Evolutionary conservation across 92 coral and sea anemone species (phyloP), one percentile per base, ranked within the genome.

Genomic region (Anthopleura xanthogrammica): DNA sequence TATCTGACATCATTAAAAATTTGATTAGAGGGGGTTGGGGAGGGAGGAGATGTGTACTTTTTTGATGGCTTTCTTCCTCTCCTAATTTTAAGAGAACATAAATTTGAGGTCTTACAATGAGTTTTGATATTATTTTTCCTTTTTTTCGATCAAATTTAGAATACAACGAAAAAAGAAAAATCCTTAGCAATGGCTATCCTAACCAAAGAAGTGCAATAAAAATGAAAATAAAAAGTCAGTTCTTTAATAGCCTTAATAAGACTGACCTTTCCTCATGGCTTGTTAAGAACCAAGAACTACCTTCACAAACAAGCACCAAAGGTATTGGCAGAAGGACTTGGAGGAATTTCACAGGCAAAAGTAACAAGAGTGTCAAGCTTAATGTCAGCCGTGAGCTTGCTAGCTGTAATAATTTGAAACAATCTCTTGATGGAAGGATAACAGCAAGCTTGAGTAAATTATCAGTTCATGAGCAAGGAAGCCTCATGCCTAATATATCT

Each of bases 181-280:
- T 14, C 64, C n/a, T 4, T 58, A 58, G 20, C 64, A 58, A 19
- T 19, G 5, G 19, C n/a, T 14, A 58, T 14, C 17, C 50, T 29
- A 58, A 23, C 52, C 42, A 54, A 23, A 36, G 42, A 36, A 8
- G 14, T 56, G 19, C 71, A 22, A 56, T 58, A 46, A 56, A 79
- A 57, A 79, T 29, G 40, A 79, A 41, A 79, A 79, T 79, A 55
- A 78, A 78, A 29, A 54, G 41, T 12, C 82, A 79, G 8, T 54
- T 79, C 42, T 79, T 79, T 58, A 79, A 58, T 24, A 68, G 82
- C 40, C 82, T 79, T 79, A 68, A 68, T 41, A 22, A 50, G 29
- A 55, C 62, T 14, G 40, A 46, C 10, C 46, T 79, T 5, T 78
- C 70, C 24, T 17, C 70, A 78, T 17, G 16, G 22, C 36, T 41